Evolutionary conservation across 92 coral and sea anemone species (phyloP), one percentile per base, ranked within the genome.

Genomic region (Actinostola sp.): DNA sequence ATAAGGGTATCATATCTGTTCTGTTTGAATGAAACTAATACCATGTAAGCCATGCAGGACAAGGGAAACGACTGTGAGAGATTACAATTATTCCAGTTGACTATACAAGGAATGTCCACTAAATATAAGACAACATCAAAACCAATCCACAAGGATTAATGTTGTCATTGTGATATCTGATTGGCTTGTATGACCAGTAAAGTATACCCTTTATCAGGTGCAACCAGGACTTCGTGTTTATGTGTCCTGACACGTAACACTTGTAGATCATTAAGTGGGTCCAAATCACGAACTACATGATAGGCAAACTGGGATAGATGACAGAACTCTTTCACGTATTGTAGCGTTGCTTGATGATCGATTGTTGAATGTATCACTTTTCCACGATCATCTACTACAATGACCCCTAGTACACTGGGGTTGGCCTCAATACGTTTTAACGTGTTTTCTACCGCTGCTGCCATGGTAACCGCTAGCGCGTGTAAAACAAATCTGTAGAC

Each of bases 341-440:
- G 63, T 4, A 27, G 20, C 27, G 63, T 27, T 2, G 39, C 36
- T 57, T 57, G 63, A 29, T 38, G 63, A 26, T 57, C 63, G 36
- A 57, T 57, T 13, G 63, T 57, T 2, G 63, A 4, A 14, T 38
- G 63, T 27, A 57, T 57, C 1, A 57, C 36, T 57, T 57, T 57
- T 7, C 63, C 63, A 23, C 28, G 36, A 19, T 57, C 63, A 30
- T 57, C 63, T 27, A 57, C 63, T 2, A 30, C 39, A 14, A 57
- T 13, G 7, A 57, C 10, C 3, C 63, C 63, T 27, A 57, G 35
- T 3, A 57, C 63, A 57, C 63, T n/a, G 13, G 63, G 63, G 21
- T 30, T 30, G n/a, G 63, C 59, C 21, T 57, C 63, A 16, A 57
- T 27, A 57, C 63, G 63, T 57, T 57, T 57, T 5, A 57, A 26